A percentile compares a stretch with the other conserved stretches of the same genome.
phyloP scores from a whole-genome alignment of 2,113 vertebrate genomes.

The Trachemys scripta region DNA sequence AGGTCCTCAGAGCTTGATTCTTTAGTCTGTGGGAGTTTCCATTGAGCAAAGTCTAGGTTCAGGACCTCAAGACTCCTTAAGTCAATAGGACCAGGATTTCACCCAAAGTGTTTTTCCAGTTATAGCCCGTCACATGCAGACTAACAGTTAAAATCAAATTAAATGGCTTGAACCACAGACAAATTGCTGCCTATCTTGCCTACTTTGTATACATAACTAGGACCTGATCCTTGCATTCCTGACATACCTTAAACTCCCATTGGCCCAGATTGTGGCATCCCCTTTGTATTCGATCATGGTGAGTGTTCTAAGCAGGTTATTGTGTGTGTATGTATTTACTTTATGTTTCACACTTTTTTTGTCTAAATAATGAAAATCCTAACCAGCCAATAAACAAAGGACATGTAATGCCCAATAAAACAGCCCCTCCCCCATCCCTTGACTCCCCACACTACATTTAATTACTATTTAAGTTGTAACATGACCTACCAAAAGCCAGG shows the following conservation, averaged over 20 bases:
- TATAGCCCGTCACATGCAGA: background rate
- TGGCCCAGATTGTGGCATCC: background rate
- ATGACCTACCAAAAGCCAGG: constrained; percentile 71
- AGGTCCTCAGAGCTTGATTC: background rate
- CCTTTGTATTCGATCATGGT: background rate
- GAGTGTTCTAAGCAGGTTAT: background rate
- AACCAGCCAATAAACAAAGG: constrained; percentile 16
- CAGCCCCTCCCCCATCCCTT: constrained; percentile 42
- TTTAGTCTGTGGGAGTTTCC: background rate
- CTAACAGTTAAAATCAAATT: background rate
- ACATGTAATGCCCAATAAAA: constrained; percentile 43
- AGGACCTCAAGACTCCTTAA: background rate
- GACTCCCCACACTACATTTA: constrained; percentile 59
- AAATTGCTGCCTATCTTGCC: background rate
- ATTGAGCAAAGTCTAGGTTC: background rate
- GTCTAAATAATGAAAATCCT: background rate
- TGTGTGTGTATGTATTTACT: background rate
- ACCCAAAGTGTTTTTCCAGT: too few relatives aligned
- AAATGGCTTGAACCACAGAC: background rate
- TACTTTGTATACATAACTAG: background rate
- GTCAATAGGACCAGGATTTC: background rate
- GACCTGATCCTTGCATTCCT: background rate
- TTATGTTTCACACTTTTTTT: background rate
- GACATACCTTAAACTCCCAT: background rate
- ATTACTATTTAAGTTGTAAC: constrained; percentile 76